Percentiles rank a stretch among this genome's conserved stretches.
These are phyloP conservation scores for Polietes domitor DNA, from an alignment of 2,888 invertebrate genomes.

Conservation along the genomic window DNA sequence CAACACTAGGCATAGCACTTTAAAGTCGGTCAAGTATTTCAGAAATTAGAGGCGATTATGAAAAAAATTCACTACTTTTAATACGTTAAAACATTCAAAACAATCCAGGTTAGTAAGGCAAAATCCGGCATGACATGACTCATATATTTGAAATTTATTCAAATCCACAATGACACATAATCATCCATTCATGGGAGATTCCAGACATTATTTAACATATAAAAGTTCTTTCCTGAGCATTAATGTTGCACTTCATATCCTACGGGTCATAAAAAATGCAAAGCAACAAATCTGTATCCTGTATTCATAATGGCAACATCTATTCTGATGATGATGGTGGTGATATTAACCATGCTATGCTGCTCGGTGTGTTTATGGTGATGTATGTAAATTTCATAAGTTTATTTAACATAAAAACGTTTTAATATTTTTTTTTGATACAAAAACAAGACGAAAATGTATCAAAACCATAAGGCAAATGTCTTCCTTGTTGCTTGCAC, in stretches of 20 bases:
- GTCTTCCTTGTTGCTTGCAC: neutral
- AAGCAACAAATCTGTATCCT: neutral
- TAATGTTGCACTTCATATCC: neutral
- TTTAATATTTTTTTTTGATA: conserved; percentile 2
- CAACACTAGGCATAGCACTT: too few relatives aligned
- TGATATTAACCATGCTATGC: neutral
- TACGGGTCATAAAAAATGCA: neutral
- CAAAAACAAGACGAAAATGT: neutral
- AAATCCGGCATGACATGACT: too few relatives aligned
- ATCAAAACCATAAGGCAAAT: conserved; percentile 18
- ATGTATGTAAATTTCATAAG: neutral
- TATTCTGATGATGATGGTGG: neutral
- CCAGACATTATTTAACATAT: neutral
- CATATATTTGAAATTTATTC: too few relatives aligned
- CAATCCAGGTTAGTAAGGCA: too few relatives aligned
- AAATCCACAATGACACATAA: too few relatives aligned
- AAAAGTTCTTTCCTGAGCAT: neutral
- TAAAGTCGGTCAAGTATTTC: too few relatives aligned
- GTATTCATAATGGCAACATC: neutral
- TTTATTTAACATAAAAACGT: conserved; percentile 11
- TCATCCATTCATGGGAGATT: too few relatives aligned
- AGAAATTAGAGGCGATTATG: too few relatives aligned
- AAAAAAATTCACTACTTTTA: too few relatives aligned
- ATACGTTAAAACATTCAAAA: too few relatives aligned
- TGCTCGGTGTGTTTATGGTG: too few relatives aligned